These are phyloP conservation scores for Timema cristinae DNA, from an alignment of 2,888 invertebrate genomes.

Conservation along the genomic window DNA sequence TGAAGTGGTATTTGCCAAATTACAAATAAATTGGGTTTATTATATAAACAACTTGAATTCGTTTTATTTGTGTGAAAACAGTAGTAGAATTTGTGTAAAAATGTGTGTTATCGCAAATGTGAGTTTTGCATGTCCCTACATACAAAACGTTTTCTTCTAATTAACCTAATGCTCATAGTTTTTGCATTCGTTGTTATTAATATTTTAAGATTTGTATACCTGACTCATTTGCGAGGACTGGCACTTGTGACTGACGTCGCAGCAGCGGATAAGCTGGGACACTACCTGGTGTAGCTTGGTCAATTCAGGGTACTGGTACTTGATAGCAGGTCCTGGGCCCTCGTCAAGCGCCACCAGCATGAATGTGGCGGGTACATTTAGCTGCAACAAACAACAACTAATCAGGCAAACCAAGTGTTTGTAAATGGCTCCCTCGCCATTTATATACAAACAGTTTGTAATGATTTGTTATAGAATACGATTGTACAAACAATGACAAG, in stretches of 20 bases:
- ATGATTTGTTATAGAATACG: not conserved
- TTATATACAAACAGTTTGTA: not conserved
- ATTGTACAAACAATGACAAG: not conserved
- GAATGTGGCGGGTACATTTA: constrained; percentile 86
- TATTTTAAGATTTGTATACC: too few relatives aligned
- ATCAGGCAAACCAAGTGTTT: not conserved
- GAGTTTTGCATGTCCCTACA: too few relatives aligned
- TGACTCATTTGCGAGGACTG: constrained; percentile 46
- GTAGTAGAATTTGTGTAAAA: too few relatives aligned
- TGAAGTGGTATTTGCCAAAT: too few relatives aligned
- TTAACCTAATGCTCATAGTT: too few relatives aligned
- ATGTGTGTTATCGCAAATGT: too few relatives aligned
- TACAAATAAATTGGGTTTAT: too few relatives aligned
- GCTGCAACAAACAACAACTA: constrained; percentile 48
- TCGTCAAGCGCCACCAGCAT: constrained; percentile 91
- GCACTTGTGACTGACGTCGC: constrained; percentile 73
- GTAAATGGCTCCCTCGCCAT: too few relatives aligned
- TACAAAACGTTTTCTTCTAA: too few relatives aligned
- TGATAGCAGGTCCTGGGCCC: constrained; percentile 86
- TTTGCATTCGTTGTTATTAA: too few relatives aligned
- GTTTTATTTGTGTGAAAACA: too few relatives aligned
- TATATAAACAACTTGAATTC: too few relatives aligned
- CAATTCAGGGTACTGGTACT: constrained; percentile 93
- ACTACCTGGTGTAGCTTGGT: constrained; percentile 91
- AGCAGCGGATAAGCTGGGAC: constrained; percentile 84